A percentile compares a stretch with the other conserved stretches of the same genome.
These are phyloP conservation scores for Rynchops niger DNA, from an alignment of 2,113 vertebrate genomes.

Conservation along the genomic window DNA sequence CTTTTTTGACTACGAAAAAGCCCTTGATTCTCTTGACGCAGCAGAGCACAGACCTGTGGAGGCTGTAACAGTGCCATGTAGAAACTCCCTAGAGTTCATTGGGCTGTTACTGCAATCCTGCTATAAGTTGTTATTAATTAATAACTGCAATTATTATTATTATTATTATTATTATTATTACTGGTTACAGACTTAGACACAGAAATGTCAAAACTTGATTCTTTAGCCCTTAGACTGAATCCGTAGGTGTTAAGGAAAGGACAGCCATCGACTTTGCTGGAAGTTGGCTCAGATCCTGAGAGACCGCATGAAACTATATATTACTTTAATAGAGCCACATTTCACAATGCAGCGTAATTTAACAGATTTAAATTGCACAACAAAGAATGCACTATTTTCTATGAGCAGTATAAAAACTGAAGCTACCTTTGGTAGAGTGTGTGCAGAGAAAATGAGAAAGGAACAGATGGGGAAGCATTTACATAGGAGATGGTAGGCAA, in stretches of 20 bases:
- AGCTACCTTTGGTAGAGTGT: constrained; percentile 19
- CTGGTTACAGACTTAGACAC: background rate
- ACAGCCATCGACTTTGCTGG: background rate
- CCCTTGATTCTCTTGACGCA: background rate
- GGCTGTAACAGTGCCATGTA: background rate
- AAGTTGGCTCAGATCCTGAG: background rate
- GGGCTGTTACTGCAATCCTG: background rate
- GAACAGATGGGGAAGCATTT: constrained; percentile 38
- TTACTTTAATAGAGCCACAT: constrained; percentile 38
- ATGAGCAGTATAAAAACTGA: constrained; percentile 3
- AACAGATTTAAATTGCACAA: constrained; percentile 60
- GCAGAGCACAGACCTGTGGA: background rate
- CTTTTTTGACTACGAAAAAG: background rate
- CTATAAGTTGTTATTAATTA: background rate
- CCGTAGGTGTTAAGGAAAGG: background rate
- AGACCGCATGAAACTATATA: background rate
- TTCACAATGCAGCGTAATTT: constrained; percentile 33
- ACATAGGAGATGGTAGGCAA: constrained; percentile 34
- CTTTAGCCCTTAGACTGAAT: background rate
- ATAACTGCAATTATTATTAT: background rate
- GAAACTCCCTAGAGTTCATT: background rate
- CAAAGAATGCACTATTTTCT: constrained; percentile 28
- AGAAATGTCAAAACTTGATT: background rate
- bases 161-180: background rate
- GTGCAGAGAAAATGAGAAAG: constrained; percentile 36